Conservation (phyloP, 2,113 vertebrate genomes). For the Apodemus speciosus region DNA sequence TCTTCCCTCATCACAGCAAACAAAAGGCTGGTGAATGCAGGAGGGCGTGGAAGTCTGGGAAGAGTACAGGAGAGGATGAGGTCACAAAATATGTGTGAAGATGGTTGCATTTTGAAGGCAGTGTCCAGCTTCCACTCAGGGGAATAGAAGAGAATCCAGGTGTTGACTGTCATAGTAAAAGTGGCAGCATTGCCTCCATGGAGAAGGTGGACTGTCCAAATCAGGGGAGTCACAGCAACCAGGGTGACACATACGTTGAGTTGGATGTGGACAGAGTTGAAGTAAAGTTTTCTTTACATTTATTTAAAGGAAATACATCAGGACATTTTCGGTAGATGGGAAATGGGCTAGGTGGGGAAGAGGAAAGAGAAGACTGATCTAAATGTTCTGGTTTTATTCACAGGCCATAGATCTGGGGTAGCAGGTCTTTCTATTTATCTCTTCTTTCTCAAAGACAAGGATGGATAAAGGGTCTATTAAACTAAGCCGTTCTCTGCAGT, state of each 20-base stretch:
- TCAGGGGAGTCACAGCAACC: neutral
- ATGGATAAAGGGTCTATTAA: neutral
- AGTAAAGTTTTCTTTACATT: neutral
- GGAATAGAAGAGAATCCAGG: neutral
- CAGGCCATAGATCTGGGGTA: neutral
- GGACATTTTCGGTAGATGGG: neutral
- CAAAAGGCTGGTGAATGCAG: neutral
- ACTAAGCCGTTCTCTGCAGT: neutral
- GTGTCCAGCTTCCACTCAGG: neutral
- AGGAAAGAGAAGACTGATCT: neutral
- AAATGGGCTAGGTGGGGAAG: neutral
- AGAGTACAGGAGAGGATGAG: fast-evolving
- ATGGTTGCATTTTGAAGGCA: no score
- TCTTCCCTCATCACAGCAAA: no score
- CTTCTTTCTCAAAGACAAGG: slow-evolving; percentile 41
- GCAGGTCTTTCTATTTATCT: neutral
- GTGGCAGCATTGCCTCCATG: neutral
- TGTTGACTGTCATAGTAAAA: neutral
- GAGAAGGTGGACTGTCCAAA: neutral
- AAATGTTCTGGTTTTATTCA: neutral
- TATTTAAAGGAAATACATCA: neutral
- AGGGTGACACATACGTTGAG: neutral
- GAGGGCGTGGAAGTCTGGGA: neutral
- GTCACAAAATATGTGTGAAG: neutral
- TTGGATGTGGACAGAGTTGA: neutral